phyloP scores from a whole-genome alignment of 2,797 vertebrate species.

The Aphelocoma californica region DNA sequence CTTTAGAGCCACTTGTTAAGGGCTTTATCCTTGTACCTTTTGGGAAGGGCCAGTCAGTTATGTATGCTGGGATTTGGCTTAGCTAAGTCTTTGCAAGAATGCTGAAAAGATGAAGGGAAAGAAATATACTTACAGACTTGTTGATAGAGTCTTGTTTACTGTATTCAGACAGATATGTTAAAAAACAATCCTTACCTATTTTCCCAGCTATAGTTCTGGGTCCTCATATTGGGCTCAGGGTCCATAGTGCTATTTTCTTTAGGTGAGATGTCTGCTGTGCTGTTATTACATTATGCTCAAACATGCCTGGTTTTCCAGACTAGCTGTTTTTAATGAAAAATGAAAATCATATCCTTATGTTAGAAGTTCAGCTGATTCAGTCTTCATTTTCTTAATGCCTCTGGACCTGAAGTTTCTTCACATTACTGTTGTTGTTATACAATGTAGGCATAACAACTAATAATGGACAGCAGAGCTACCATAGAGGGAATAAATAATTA shows the following conservation, averaged over 20 bases:
- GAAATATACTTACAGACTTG: background rate
- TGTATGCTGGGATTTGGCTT: background rate
- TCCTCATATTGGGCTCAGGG: background rate
- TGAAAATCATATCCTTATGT: slow-evolving; percentile 47
- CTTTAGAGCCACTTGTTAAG: slow-evolving; percentile 27
- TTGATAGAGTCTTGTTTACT: background rate
- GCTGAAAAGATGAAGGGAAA: background rate
- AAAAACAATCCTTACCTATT: background rate
- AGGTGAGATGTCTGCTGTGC: background rate
- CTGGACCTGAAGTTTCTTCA: slow-evolving; percentile 4
- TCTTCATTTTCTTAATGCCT: background rate
- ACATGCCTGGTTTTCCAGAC: background rate
- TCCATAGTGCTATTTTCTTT: background rate
- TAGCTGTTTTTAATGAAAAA: slow-evolving; percentile 32
- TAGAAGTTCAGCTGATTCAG: background rate
- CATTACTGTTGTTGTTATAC: slow-evolving; percentile 17
- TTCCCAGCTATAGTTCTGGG: background rate
- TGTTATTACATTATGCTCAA: background rate
- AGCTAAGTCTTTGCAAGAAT: slow-evolving; percentile 2
- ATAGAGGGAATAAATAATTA: background rate
- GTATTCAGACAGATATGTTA: background rate
- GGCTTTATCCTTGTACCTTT: slow-evolving; percentile 10
- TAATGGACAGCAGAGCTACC: background rate
- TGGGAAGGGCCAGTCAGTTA: background rate
- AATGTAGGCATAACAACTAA: slow-evolving; percentile 39